Evolutionary conservation across 1,140 invertebrate species (phyloP).

Genomic region (Diabrotica virgifera): DNA sequence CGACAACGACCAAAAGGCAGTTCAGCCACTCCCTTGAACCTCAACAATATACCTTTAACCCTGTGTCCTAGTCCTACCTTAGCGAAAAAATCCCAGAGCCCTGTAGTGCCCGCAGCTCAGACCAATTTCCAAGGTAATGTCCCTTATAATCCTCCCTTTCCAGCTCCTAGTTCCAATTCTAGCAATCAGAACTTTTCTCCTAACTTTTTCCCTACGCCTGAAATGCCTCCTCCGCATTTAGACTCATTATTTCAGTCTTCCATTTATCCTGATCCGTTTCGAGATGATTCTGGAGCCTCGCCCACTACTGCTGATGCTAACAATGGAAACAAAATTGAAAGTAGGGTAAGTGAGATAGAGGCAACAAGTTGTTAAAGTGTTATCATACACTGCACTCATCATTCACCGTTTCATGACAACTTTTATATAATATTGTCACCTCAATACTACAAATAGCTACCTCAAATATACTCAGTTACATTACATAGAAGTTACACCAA

Average conservation of each 20-base stretch:
- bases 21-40: conserved; percentile 47
- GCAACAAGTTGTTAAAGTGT: no score
- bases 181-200: conserved; percentile 25
- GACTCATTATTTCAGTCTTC: conserved; percentile 49
- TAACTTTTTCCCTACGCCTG: conserved; percentile 28
- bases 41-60: conserved; percentile 49
- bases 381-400: no score
- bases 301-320: conserved; percentile 25
- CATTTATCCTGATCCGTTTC: conserved; percentile 61
- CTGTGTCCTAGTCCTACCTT: conserved; percentile 52
- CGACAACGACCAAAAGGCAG: conserved; percentile 77
- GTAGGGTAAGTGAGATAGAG: neutral
- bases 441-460: no score
- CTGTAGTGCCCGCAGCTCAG: conserved; percentile 30
- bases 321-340: conserved; percentile 27
- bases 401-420: no score
- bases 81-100: conserved; percentile 45
- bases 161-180: conserved; percentile 9
- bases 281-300: conserved; percentile 49
- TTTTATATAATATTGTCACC: no score
- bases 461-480: no score
- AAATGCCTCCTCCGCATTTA: conserved; percentile 30
- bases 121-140: conserved; percentile 18
- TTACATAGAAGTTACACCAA: no score
- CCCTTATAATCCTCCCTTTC: conserved; percentile 45